Evolutionary conservation across 2,888 invertebrate species (phyloP), one percentile per base, ranked within the genome.

Genomic region (Camponotus fellah): DNA sequence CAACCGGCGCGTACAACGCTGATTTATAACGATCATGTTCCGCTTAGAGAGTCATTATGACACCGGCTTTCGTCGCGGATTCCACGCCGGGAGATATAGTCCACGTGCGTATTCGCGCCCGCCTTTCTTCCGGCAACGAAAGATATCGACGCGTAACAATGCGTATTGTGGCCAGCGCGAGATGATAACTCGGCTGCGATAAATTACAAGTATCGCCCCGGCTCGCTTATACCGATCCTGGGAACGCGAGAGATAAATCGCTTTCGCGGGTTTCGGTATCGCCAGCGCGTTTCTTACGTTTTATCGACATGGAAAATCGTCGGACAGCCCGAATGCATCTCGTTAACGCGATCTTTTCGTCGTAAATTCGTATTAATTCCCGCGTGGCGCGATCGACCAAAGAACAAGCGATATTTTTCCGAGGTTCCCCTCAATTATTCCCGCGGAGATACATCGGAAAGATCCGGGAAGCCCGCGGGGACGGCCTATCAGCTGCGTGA

Each of bases 11-110:
- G 26, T 26, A 26, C 26, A 26, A 76, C 77, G 68, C 81, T 90
- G 90, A 89, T 90, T 89, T 89, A 89, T 89, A 84, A 88, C 85
- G 89, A 86, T 85, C 87, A 90, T 89, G 86, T 87, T 85, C 85
- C 86, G 88, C 86, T 88, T 84, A 82, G 72, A 69, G 83, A 87
- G 88, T 90, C 88, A 85, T 89, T 90, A 89, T 87, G 89, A 90
- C 90, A 90, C 89, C 77, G 64, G 84, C 90, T 90, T 84, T 89
- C 89, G 88, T 88, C 88, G 79, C 49, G 82, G 77, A 90, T 89
- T 87, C 89, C 85, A 62, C 37, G 69, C 26, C 60, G 56, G 21
- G 56, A 69, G 37, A 58, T 37, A 8, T 21, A n/a, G 43, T n/a
- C 17, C 62, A 64, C 83, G 83, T 21, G 46, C 46, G 53, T 32